Evolutionary conservation across 2,888 invertebrate species (phyloP).

Genomic region (Gastracanthus pulcherrimus): DNA sequence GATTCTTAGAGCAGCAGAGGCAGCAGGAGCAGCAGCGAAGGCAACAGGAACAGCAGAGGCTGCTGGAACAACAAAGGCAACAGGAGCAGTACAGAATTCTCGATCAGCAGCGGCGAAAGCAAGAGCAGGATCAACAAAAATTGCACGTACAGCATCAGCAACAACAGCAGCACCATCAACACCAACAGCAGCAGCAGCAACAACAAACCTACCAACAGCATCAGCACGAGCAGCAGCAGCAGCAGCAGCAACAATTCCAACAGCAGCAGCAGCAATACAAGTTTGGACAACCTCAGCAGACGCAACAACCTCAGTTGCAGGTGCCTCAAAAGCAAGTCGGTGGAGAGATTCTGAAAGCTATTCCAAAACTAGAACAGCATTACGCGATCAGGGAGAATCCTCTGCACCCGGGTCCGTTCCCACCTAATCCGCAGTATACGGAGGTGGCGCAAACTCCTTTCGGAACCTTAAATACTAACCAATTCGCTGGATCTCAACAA

Average conservation of each 20-base stretch:
- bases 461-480: constrained; percentile 46
- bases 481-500: constrained; percentile 58
- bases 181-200: constrained; percentile 64
- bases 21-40: constrained; percentile 67
- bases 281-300: constrained; percentile 74
- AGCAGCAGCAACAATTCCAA: constrained; percentile 65
- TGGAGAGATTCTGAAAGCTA: constrained; percentile 87
- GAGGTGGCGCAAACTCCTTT: constrained; percentile 57
- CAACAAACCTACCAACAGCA: constrained; percentile 67
- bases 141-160: constrained; percentile 59
- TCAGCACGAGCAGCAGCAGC: constrained; percentile 65
- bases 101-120: constrained; percentile 68
- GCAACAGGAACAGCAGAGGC: constrained; percentile 68
- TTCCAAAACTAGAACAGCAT: constrained; percentile 90
- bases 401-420: constrained; percentile 74
- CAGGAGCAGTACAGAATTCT: constrained; percentile 80
- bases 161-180: constrained; percentile 64
- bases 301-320: constrained; percentile 77
- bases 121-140: constrained; percentile 66
- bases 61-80: constrained; percentile 63
- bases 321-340: constrained; percentile 72
- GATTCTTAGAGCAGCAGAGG: constrained; percentile 81
- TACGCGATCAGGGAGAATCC: constrained; percentile 75
- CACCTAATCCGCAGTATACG: constrained; percentile 68
- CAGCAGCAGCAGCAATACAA: constrained; percentile 69